These are phyloP conservation scores for Psittacula cyanocephala DNA, from an alignment of 2,113 vertebrate species.

Conservation along the genomic window DNA sequence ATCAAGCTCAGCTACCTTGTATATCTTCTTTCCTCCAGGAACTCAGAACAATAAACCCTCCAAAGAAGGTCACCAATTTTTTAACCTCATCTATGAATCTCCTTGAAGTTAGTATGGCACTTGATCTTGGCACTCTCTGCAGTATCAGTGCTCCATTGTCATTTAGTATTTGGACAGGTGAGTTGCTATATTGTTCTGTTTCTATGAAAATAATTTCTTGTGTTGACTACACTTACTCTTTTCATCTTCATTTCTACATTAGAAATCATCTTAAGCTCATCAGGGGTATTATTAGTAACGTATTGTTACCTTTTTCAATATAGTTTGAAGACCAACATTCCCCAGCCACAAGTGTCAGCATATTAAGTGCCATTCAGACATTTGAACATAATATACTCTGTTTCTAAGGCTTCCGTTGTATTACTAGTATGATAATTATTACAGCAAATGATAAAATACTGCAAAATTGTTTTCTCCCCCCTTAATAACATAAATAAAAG, in stretches of 20 bases:
- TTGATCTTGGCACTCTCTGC: neutral
- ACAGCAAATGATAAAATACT: conserved; percentile 78
- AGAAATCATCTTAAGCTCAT: conserved; percentile 78
- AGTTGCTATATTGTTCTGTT: conserved; percentile 67
- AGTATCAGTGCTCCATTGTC: neutral
- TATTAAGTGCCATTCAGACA: conserved; percentile 53
- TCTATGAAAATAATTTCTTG: conserved; percentile 79
- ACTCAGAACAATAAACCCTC: neutral
- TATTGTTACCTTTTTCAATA: conserved; percentile 76
- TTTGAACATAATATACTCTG: conserved; percentile 45
- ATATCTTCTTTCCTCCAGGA: neutral
- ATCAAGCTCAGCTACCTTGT: neutral
- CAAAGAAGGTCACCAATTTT: neutral
- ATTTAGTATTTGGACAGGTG: conserved; percentile 5
- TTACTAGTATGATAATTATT: conserved; percentile 81
- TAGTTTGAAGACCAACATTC: conserved; percentile 70
- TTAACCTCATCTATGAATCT: neutral
- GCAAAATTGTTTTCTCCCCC: conserved; percentile 75
- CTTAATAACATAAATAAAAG: conserved; percentile 84
- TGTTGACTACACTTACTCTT: conserved; percentile 70
- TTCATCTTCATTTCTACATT: conserved; percentile 72
- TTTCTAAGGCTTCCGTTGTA: conserved; percentile 67
- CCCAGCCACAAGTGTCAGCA: conserved; percentile 64
- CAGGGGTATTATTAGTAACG: conserved; percentile 80
- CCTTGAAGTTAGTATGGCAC: neutral